phyloP scores from a whole-genome alignment of 2,888 invertebrate genomes.

The Trachelus troglodyta region DNA sequence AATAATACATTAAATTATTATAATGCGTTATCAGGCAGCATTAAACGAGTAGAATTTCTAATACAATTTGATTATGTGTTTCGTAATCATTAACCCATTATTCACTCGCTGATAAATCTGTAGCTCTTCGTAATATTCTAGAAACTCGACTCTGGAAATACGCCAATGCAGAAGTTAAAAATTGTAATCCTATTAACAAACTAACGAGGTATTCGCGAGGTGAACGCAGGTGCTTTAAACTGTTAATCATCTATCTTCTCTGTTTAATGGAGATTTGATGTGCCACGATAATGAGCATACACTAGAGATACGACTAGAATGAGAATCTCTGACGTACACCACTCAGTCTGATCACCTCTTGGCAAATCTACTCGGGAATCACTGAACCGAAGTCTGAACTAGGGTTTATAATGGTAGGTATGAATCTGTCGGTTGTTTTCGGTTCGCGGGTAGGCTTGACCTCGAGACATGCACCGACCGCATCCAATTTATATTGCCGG shows the following conservation, averaged over 20 bases:
- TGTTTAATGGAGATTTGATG: neutral
- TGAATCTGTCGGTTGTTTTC: constrained; percentile 35
- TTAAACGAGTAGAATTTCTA: neutral
- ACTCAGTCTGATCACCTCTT: neutral
- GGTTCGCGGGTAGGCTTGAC: constrained; percentile 36
- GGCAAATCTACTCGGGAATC: constrained; percentile 4
- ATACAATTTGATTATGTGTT: neutral
- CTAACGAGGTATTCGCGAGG: neutral
- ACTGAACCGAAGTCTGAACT: constrained; percentile 5
- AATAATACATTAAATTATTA: neutral
- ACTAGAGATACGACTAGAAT: neutral
- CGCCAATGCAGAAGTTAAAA: neutral
- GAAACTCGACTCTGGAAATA: neutral
- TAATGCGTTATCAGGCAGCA: neutral
- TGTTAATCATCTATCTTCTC: neutral
- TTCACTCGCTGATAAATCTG: neutral
- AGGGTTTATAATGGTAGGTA: constrained; percentile 23
- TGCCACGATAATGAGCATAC: neutral
- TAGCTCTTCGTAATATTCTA: neutral
- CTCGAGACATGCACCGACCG: constrained; percentile 44
- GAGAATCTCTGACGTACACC: constrained; percentile 1
- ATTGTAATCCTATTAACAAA: neutral
- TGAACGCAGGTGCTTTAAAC: neutral
- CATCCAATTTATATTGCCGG: constrained; percentile 40
- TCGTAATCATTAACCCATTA: neutral